These are phyloP conservation scores for Gadopsis bispinosus DNA, from an alignment of 2,797 vertebrate genomes.

Conservation along the genomic window DNA sequence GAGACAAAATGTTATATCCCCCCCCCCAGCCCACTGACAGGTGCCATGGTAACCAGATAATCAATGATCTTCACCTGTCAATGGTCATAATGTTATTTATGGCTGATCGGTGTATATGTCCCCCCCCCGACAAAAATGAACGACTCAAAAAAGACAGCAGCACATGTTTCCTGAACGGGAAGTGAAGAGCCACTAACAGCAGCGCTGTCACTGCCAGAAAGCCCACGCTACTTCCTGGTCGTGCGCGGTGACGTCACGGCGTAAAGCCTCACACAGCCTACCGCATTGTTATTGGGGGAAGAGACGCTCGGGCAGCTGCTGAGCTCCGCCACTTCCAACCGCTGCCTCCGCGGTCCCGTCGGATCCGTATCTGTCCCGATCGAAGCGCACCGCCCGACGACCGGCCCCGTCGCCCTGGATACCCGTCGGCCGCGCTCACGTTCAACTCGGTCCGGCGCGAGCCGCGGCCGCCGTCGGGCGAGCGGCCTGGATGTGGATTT, in stretches of 20 bases:
- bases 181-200: too few relatives aligned
- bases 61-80: too few relatives aligned
- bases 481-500: slow-evolving; percentile 80
- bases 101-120: too few relatives aligned
- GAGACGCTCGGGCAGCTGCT: slow-evolving; percentile 75
- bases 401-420: slow-evolving; percentile 75
- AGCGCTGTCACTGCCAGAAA: too few relatives aligned
- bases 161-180: too few relatives aligned
- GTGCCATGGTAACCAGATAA: too few relatives aligned
- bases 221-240: slow-evolving; percentile 66
- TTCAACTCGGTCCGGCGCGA: slow-evolving; percentile 58
- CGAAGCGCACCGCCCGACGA: slow-evolving; percentile 22
- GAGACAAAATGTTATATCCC: too few relatives aligned
- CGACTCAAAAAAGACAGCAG: too few relatives aligned
- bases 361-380: slow-evolving; percentile 8
- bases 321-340: slow-evolving; percentile 58
- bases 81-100: too few relatives aligned
- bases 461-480: slow-evolving; percentile 70
- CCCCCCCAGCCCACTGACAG: too few relatives aligned
- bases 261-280: slow-evolving; percentile 70
- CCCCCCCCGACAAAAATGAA: too few relatives aligned
- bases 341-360: slow-evolving; percentile 30
- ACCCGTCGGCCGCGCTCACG: slow-evolving; percentile 42
- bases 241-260: slow-evolving; percentile 73
- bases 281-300: slow-evolving; percentile 88